Base-by-base conservation (phyloP, 2,888 invertebrate species). In the Clivina fossor region DNA sequence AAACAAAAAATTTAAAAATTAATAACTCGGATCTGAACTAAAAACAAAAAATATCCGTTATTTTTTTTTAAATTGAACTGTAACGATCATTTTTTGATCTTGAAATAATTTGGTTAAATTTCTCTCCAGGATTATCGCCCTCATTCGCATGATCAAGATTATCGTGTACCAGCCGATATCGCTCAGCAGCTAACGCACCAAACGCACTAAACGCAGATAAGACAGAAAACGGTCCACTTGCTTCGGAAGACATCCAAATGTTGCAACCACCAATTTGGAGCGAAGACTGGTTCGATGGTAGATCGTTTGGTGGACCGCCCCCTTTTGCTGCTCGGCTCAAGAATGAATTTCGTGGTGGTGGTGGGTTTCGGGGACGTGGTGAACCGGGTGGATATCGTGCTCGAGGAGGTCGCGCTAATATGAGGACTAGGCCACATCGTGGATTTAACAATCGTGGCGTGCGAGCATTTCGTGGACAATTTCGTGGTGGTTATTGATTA, bases 351-450 rank as follows among this genome's bases (percentile, higher is more conserved):
- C 33, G 44, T n/a, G 44, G 43, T 13, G 24, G 24, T 3, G n/a
- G n/a, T n/a, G 44, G 44, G 16, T 58, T 26, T 41, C 28, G 58
- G 22, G 55, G 50, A 7, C 51, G 58, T 2, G 43, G 46, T n/a
- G n/a, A 74, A 74, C 59, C 67, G 66, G 54, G 59, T 38, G 30
- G 72, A 73, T 56, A 73, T 72, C 56, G 61, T 11, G 32, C 28
- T 13, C 47, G 57, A 16, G 56, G 43, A 18, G 30, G 49, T 8
- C 64, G 73, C n/a, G n/a, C n/a, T n/a, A n/a, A n/a, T n/a, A 40
- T 54, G 53, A 60, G 60, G 49, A 51, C 61, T 64, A 37, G 66
- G 8, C 64, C 64, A 24, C 63, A 63, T 16, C 62, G 66, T 71
- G 59, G 72, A 68, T 65, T 72, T 19, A 71, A 69, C 50, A 55